Base-by-base conservation (phyloP, 2,888 invertebrate genomes). In the Orgyia antiqua region DNA sequence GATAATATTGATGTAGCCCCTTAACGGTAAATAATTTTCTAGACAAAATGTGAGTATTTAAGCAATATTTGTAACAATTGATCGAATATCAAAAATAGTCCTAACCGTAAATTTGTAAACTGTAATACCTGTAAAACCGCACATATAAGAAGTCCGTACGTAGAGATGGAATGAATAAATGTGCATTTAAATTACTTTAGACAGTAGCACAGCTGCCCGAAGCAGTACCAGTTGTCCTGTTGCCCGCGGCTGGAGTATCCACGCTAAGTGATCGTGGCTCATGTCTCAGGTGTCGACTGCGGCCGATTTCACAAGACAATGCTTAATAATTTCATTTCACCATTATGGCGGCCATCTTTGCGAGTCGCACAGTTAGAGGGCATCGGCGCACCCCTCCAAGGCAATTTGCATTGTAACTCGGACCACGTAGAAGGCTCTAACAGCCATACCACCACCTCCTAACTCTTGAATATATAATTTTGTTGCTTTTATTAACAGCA, bases 241-340 rank as follows among this genome's bases (percentile, higher is more conserved):
- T n/a, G n/a, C n/a, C n/a, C n/a, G n/a, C n/a, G n/a, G n/a, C n/a
- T 28, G 71, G 74, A 45, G 54, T 72, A 67, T 82, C 80, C 78
- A 78, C 53, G 45, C 50, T 74, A 75, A 68, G 59, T 58, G 48
- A 45, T 59, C 67, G 58, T 50, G 46, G 48, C 46, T 15, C 61
- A 55, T 68, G 83, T 66, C 84, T 83, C 86, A 86, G 86, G 86
- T 86, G 86, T 82, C 82, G 83, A 82, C 83, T 76, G 79, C 77
- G 83, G 83, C 78, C 80, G 83, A 86, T 84, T 84, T 75, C 79
- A 79, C 79, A 84, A 84, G 86, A 84, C 86, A 84, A 84, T 86
- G 83, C 84, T 83, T 86, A 86, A 86, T 86, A 84, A 86, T 86
- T 86, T 86, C 86, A 86, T 86, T 84, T 83, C 75, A 70, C 83